Evolutionary conservation across 30 jellyfish, hydroid and myxozoan genomes (phyloP).

Genomic region (Aurelia aurita complex sp. Pacific): DNA sequence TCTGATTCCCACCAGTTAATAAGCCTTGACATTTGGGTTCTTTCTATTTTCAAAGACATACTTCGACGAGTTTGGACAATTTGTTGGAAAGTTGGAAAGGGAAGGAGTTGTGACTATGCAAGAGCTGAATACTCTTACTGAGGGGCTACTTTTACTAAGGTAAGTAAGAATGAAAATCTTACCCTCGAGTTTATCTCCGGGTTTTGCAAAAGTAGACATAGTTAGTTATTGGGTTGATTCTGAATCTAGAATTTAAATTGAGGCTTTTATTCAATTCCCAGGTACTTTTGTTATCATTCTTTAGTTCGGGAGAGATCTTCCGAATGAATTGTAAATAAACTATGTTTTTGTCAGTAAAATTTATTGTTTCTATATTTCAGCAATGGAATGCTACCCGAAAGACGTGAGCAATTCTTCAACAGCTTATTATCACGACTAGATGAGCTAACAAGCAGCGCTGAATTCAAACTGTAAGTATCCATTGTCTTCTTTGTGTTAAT

Average conservation of each 20-base stretch:
- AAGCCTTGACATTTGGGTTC: no score
- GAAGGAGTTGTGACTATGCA: conserved; percentile 10
- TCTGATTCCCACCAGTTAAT: no score
- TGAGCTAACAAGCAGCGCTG: neutral
- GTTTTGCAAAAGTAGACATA: no score
- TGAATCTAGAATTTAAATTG: no score
- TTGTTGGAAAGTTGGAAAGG: conserved; percentile 21
- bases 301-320: no score
- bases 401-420: conserved; percentile 18
- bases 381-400: conserved; percentile 33
- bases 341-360: neutral
- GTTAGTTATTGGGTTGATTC: no score
- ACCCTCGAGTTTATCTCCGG: no score
- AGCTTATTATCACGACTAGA: conserved; percentile 10
- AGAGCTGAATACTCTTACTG: conserved; percentile 19
- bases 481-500: neutral
- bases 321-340: no score
- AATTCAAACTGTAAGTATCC: conserved; percentile 17
- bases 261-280: no score
- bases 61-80: conserved; percentile 5
- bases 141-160: conserved; percentile 42
- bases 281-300: no score
- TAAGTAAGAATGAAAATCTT: neutral
- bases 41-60: neutral
- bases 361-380: neutral